These are phyloP conservation scores for Neotoma lepida DNA, from an alignment of 2,113 vertebrate species.

Conservation along the genomic window DNA sequence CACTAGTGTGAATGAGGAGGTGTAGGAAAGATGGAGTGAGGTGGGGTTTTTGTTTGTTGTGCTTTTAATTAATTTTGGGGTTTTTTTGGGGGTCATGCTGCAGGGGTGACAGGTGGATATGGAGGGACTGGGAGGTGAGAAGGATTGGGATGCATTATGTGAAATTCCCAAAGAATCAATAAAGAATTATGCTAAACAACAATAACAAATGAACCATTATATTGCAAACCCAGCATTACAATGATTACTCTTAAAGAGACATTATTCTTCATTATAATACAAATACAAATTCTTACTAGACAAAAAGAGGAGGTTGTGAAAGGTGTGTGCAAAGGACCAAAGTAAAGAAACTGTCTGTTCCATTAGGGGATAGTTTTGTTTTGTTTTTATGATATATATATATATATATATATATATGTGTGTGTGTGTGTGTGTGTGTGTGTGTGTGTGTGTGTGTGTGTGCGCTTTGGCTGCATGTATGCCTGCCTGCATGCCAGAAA, in stretches of 20 bases:
- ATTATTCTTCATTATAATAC: not conserved
- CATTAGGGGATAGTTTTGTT: not conserved
- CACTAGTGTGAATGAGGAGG: not conserved
- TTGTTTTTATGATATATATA: not conserved
- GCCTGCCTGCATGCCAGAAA: not conserved
- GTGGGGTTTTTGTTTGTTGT: not conserved
- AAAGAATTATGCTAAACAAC: not conserved
- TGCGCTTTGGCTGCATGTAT: not conserved
- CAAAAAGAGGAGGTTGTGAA: slow-evolving; percentile 44
- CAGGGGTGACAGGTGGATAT: not conserved
- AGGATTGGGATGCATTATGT: not conserved
- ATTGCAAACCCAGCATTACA: not conserved
- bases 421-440: no score
- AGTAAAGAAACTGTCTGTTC: not conserved
- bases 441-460: no score
- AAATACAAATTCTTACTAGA: not conserved
- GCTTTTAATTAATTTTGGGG: not conserved
- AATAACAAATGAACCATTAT: not conserved
- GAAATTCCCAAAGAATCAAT: not conserved
- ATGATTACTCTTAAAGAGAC: not conserved
- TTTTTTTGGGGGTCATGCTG: not conserved
- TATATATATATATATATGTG: no score
- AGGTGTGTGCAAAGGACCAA: not conserved
- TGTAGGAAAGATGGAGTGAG: not conserved
- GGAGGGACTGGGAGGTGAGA: not conserved